Evolutionary conservation across 2,113 vertebrate species (phyloP).

Genomic region (Hepsetus odoe): DNA sequence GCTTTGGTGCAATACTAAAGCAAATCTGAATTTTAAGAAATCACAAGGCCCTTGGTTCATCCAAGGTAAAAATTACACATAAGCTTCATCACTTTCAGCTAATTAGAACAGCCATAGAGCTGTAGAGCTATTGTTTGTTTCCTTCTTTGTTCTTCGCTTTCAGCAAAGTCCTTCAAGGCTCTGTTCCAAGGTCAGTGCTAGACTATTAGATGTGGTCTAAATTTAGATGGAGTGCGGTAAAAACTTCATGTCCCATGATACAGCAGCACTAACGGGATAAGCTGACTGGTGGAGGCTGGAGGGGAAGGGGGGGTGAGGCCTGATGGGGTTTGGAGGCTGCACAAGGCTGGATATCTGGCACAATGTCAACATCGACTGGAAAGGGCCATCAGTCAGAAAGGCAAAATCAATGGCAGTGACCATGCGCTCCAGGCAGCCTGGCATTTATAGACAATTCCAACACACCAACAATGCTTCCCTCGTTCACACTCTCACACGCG

Average conservation of each 20-base stretch:
- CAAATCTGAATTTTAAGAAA: background rate
- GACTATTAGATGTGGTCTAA: slow-evolving; percentile 6
- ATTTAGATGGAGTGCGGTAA: slow-evolving; percentile 5
- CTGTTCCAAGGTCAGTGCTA: slow-evolving; percentile 1
- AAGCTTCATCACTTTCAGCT: background rate
- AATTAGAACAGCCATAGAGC: background rate
- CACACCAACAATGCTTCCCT: slow-evolving; percentile 9
- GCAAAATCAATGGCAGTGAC: slow-evolving; percentile 9
- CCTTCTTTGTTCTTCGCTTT: slow-evolving; percentile 5
- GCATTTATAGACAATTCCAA: slow-evolving; percentile 3
- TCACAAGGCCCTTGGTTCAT: too few species aligned
- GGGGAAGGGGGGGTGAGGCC: background rate
- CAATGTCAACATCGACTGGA: slow-evolving; percentile 13
- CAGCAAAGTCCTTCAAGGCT: slow-evolving; percentile 8
- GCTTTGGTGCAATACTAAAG: background rate
- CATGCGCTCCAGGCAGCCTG: background rate
- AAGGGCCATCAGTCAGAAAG: slow-evolving; percentile 13
- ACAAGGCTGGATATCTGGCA: background rate
- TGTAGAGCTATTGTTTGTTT: background rate
- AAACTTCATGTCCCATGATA: slow-evolving; percentile 18
- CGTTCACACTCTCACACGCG: background rate
- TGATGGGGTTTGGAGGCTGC: background rate
- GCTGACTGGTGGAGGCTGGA: background rate
- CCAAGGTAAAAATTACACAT: background rate
- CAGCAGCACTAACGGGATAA: slow-evolving; percentile 20